These are phyloP conservation scores for Myotis pilosus DNA, from an alignment of 2,797 vertebrate species.

Conservation along the genomic window DNA sequence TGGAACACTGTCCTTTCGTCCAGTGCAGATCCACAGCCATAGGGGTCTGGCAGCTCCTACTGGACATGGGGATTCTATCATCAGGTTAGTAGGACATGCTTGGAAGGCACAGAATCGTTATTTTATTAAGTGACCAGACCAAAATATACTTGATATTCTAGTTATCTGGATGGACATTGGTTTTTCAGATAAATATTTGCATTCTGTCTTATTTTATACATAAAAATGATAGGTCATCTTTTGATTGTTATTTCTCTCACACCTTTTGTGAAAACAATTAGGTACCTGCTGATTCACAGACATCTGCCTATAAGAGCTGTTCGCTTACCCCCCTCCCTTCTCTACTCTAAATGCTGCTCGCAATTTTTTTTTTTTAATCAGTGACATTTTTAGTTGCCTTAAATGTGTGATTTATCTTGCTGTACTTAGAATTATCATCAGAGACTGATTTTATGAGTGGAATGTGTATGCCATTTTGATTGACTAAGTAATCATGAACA, in stretches of 20 bases:
- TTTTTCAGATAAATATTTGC: conserved; percentile 14
- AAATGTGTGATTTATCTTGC: conserved; percentile 48
- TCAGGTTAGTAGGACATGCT: conserved; percentile 88
- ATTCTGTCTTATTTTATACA: conserved; percentile 65
- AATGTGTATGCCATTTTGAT: conserved; percentile 47
- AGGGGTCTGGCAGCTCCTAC: conserved; percentile 96
- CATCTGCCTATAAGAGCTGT: accelerated
- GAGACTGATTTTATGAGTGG: conserved; percentile 44
- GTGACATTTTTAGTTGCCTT: conserved; percentile 26
- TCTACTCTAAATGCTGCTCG: conserved; percentile 32
- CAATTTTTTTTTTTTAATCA: not conserved
- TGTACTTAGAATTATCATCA: conserved; percentile 49
- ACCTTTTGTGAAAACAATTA: conserved; percentile 46
- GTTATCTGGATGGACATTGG: not conserved
- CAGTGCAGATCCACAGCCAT: conserved; percentile 92
- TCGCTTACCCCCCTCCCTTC: not conserved
- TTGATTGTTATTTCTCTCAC: conserved; percentile 36
- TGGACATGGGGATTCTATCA: conserved; percentile 96
- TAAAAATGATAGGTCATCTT: conserved; percentile 52
- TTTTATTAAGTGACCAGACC: not conserved
- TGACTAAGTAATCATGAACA: conserved; percentile 44
- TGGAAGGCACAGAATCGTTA: not conserved
- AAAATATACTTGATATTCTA: conserved; percentile 16
- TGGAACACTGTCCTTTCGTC: conserved; percentile 94
- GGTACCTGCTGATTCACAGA: conserved; percentile 20